A percentile compares a stretch with the other conserved stretches of the same genome.
Evolutionary conservation across 2,113 vertebrate species (phyloP).

Genomic region (Lamprotornis superbus): DNA sequence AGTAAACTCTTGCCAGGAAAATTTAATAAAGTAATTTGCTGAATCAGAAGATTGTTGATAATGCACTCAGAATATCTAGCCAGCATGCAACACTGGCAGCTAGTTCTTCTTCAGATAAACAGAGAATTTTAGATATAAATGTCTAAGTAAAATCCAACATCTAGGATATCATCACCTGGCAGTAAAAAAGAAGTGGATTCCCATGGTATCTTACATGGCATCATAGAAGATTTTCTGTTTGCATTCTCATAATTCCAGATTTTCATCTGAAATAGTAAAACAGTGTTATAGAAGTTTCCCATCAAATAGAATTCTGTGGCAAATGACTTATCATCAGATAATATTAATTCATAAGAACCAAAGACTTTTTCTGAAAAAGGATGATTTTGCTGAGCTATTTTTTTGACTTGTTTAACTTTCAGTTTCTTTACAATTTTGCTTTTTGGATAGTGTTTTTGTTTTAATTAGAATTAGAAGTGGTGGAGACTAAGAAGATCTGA

Average conservation of each 20-base stretch:
- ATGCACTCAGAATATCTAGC: background rate
- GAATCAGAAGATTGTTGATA: background rate
- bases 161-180: background rate
- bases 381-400: background rate
- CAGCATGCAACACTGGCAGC: background rate
- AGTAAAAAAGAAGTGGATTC: background rate
- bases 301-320: background rate
- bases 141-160: background rate
- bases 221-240: background rate
- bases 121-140: background rate
- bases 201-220: background rate
- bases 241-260: background rate
- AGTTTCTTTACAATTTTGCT: background rate
- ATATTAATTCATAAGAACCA: background rate
- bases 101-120: background rate
- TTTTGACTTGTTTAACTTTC: background rate
- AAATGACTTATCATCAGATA: background rate
- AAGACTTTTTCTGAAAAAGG: background rate
- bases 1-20: conserved; percentile 4
- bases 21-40: conserved; percentile 37
- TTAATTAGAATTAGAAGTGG: background rate
- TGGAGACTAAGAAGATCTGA: background rate
- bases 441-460: background rate
- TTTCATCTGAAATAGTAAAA: background rate
- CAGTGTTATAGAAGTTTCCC: background rate